phyloP scores from a whole-genome alignment of 2,797 vertebrate species.

The Pseudotriccus pelzelni region DNA sequence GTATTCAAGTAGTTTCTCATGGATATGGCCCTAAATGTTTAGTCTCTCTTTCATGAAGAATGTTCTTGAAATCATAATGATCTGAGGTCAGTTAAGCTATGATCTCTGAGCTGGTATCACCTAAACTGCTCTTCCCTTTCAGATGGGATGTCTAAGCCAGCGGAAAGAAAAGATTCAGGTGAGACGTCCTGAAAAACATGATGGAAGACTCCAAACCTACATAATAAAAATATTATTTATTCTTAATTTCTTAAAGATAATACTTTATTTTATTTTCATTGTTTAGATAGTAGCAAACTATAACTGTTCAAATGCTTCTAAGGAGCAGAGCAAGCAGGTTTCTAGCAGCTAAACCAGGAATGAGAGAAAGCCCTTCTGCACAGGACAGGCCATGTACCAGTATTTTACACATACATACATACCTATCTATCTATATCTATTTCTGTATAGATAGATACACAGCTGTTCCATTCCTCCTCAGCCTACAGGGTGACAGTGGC shows the following conservation, averaged over 20 bases:
- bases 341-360: neutral
- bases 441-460: constrained; percentile 54
- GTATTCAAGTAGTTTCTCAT: neutral
- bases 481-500: constrained; percentile 34
- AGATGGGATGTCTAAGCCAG: constrained; percentile 91
- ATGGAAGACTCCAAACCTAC: neutral
- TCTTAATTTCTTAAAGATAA: neutral
- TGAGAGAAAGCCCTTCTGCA: neutral
- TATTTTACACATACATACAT: constrained; percentile 59
- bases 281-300: neutral
- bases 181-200: constrained; percentile 69
- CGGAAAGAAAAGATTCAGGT: constrained; percentile 98
- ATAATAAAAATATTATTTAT: neutral
- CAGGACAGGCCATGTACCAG: neutral
- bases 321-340: neutral
- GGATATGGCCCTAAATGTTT: neutral
- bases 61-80: neutral
- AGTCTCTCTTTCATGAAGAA: neutral
- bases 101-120: constrained; percentile 35
- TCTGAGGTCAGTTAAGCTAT: neutral
- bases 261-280: constrained; percentile 19
- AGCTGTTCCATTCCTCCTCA: constrained; percentile 51
- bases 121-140: constrained; percentile 83
- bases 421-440: constrained; percentile 62
- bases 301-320: neutral